Evolutionary conservation across 2,888 invertebrate genomes (phyloP), one percentile per base, ranked within the genome.

Genomic region (Byasa hedistus): DNA sequence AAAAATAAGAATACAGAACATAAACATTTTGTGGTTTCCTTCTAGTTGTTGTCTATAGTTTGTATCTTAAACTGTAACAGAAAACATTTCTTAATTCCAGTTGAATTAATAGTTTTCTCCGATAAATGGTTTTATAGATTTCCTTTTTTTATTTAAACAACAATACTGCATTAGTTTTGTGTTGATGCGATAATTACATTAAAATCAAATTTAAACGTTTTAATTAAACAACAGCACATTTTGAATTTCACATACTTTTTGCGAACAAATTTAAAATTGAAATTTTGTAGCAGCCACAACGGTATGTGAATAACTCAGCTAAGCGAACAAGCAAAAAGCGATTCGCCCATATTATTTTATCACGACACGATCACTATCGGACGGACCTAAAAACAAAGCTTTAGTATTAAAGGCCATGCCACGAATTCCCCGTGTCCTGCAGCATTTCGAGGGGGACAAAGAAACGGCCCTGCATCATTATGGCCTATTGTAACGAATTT

Each of bases 381-480:
- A 76, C 76, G 76, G 74, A 81, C 80, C 82, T 84, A 80, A 81
- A 83, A 81, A 84, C 78, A 76, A 78, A 73, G 79, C 79, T 79
- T 75, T 77, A 76, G 74, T 76, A 79, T 81, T 81, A 77, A 81
- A 80, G 76, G 74, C 75, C 84, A 82, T 84, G 80, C 80, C 78
- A 80, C 76, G 81, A 78, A 89, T 89, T 86, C 85, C 79, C 73
- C 69, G 69, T 76, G 77, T 77, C 82, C 78, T 79, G 80, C 81
- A 82, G 82, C 80, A 85, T 87, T 87, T 82, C 84, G 84, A n/a
- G 79, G 78, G 73, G 78, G 79, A 85, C 86, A 89, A 91, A 89
- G 88, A 87, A 89, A 79, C 81, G 79, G 81, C 77, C 83, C 87
- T 84, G 87, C 88, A 85, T 91, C 90, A 90, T 91, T 91, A 91